Evolutionary conservation across 30 jellyfish, hydroid and myxozoan species (phyloP), one percentile per base, ranked within the genome.

Genomic region (Morbakka virulenta): DNA sequence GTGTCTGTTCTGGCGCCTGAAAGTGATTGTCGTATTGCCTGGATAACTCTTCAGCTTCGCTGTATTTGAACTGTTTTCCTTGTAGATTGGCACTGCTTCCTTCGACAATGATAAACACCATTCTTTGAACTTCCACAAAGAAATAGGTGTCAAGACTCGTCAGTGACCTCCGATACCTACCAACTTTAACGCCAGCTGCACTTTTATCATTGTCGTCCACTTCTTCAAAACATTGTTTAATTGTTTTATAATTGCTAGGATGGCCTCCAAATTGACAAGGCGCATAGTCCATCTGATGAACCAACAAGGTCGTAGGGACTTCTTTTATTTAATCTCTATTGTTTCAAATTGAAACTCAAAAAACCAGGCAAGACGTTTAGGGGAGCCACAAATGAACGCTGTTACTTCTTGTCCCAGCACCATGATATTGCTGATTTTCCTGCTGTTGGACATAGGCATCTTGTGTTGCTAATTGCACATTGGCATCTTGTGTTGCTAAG

Each of bases 181-280:
- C 66, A 77, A 62, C 88, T 32, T 61, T 77, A 21, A 77, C 80
- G 64, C 88, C 81, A 64, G 81, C 48, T 64, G 70, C 81, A 65
- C 50, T 64, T 34, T 35, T 77, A 28, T 64, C 72, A 17, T 4
- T 75, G 35, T 26, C 57, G 47, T 75, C 78, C 31, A 75, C 79
- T 75, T 24, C 79, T 13, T 75, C 79, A 2, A 75, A 77, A 65
- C 87, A 52, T 28, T 53, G 2, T 11, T 52, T 2, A 34, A 75
- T 75, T 28, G 62, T 20, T 34, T 33, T 61, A 35, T 75, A 75
- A 62, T 61, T 26, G 78, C n/a, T 13, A 6, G 57, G n/a, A n/a
- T n/a, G 9, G 57, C 82, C 49, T 69, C 69, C 69, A 69, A 29
- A 35, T 67, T 33, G 12, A 69, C 82, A 57, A 69, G 49, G 28